Percentiles rank a stretch among this genome's conserved stretches.
These are phyloP conservation scores for Manis crassicaudata DNA, from an alignment of 2,797 vertebrate genomes.

Conservation along the genomic window DNA sequence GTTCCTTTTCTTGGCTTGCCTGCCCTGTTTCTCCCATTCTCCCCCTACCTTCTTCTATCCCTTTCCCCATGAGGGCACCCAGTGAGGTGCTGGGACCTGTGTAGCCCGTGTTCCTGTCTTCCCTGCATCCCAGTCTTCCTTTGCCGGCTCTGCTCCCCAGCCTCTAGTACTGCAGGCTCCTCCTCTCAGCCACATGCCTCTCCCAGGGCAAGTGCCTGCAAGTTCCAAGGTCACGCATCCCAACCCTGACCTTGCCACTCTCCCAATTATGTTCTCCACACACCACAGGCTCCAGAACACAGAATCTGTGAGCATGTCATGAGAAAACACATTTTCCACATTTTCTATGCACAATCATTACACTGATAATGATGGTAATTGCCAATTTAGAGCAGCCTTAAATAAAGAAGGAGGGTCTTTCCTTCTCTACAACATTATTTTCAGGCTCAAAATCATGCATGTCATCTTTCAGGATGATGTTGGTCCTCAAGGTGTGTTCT, in stretches of 20 bases:
- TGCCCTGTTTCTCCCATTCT: background rate
- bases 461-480: background rate
- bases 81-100: background rate
- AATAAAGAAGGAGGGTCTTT: background rate
- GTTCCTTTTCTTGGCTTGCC: background rate
- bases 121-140: background rate
- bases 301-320: accelerated
- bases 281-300: background rate
- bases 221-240: background rate
- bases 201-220: background rate
- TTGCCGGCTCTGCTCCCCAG: background rate
- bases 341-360: background rate
- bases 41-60: accelerated
- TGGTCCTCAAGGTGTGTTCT: background rate
- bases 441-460: conserved; percentile 34
- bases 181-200: background rate
- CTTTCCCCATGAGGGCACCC: accelerated
- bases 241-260: background rate
- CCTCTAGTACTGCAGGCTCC: background rate
- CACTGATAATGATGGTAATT: background rate
- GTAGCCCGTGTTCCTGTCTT: accelerated
- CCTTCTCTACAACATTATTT: background rate
- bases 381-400: background rate
- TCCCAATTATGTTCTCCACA: accelerated
- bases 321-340: background rate